These are phyloP conservation scores for Leptopilina boulardi DNA, from an alignment of 1,140 invertebrate genomes.

Conservation along the genomic window DNA sequence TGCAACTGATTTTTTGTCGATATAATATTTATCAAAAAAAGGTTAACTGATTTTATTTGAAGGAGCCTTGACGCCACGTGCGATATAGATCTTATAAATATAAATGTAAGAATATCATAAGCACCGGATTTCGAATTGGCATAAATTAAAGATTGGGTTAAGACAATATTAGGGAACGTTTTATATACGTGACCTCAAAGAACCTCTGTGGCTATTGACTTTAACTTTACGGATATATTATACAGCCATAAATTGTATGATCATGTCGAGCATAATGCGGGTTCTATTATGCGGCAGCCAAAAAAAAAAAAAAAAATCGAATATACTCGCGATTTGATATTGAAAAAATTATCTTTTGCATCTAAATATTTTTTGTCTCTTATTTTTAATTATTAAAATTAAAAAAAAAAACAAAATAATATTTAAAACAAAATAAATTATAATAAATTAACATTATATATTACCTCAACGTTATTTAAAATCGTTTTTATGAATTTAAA, in stretches of 20 bases:
- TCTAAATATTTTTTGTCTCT: not conserved
- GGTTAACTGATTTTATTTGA: slow-evolving; percentile 4
- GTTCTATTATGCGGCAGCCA: slow-evolving; percentile 60
- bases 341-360: not conserved
- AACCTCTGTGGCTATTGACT: slow-evolving; percentile 53
- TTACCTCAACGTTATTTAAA: no score
- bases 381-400: no score
- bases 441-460: not conserved
- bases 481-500: not conserved
- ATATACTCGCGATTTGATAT: not conserved
- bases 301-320: slow-evolving; percentile 45
- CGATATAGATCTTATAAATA: slow-evolving; percentile 69
- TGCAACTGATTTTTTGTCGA: no score
- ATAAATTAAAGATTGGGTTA: slow-evolving; percentile 60
- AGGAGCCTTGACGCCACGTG: slow-evolving; percentile 39
- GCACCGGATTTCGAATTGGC: slow-evolving; percentile 50
- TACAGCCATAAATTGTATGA: slow-evolving; percentile 63
- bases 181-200: slow-evolving; percentile 58
- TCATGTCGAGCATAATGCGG: slow-evolving; percentile 64
- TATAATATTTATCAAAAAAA: not conserved
- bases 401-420: no score
- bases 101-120: slow-evolving; percentile 63
- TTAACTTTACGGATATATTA: slow-evolving; percentile 54
- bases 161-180: slow-evolving; percentile 65
- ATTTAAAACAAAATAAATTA: not conserved